Conservation (phyloP, 2,797 vertebrate genomes). For the Anomalospiza imberbis region DNA sequence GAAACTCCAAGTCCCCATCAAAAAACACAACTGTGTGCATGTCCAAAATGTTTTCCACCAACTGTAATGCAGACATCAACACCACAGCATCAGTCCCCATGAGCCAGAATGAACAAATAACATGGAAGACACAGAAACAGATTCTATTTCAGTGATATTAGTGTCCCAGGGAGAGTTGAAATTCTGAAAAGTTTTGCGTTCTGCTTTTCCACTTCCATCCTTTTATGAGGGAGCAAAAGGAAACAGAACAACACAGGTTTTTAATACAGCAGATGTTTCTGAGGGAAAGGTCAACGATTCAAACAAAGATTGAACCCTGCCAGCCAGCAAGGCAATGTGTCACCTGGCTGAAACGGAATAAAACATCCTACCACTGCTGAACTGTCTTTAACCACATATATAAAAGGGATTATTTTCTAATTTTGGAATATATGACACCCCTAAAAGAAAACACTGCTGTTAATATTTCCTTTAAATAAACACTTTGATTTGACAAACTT, state of each 20-base stretch:
- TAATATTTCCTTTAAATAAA: not conserved
- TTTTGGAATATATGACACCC: not conserved
- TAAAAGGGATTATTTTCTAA: not conserved
- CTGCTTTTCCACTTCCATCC: not conserved
- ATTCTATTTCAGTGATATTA: not conserved
- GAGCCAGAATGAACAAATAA: not conserved
- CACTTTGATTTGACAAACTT: not conserved
- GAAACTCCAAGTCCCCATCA: not conserved
- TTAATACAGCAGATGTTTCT: not conserved
- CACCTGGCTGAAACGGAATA: not conserved
- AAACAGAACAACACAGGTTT: not conserved
- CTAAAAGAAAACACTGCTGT: not conserved
- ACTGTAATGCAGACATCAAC: not conserved
- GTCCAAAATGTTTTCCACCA: not conserved
- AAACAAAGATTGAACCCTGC: not conserved
- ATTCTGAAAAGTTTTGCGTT: not conserved
- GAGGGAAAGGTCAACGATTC: not conserved
- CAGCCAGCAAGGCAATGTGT: not conserved
- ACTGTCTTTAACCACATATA: not conserved
- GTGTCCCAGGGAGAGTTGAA: not conserved
- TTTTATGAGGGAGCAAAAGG: not conserved
- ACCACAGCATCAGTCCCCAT: accelerated
- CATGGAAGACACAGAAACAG: not conserved
- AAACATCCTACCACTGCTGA: not conserved
- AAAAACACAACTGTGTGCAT: accelerated